Conservation (phyloP, 2,888 invertebrate genomes). For the Aromia moschata region DNA sequence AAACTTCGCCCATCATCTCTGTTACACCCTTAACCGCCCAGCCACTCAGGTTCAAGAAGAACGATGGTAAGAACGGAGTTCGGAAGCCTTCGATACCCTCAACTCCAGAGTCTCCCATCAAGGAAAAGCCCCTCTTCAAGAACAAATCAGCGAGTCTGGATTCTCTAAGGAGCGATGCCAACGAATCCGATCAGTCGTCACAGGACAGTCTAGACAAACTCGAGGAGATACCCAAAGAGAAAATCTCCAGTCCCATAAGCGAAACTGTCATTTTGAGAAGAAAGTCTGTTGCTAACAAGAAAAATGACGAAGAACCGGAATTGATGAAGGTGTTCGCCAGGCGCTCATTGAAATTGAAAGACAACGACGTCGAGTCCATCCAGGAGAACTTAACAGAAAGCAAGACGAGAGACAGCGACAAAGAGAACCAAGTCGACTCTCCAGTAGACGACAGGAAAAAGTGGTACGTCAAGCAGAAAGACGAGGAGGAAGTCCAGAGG, state of each 20-base stretch:
- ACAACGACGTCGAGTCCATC: conserved; percentile 70
- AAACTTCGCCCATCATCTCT: conserved; percentile 33
- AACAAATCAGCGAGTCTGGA: conserved; percentile 67
- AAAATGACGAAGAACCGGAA: conserved; percentile 78
- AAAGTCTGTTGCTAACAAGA: conserved; percentile 66
- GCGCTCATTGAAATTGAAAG: conserved; percentile 82
- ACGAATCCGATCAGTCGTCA: conserved; percentile 47
- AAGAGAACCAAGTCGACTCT: conserved; percentile 72
- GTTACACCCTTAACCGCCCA: neutral
- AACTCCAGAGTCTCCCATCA: conserved; percentile 46
- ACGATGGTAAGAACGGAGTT: conserved; percentile 42
- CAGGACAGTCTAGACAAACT: conserved; percentile 54
- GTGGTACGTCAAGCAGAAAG: conserved; percentile 47
- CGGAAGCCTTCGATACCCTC: conserved; percentile 52
- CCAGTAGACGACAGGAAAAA: conserved; percentile 64
- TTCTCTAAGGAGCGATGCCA: conserved; percentile 52
- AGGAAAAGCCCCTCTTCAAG: conserved; percentile 60
- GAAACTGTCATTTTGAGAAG: conserved; percentile 66
- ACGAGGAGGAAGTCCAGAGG: conserved; percentile 27
- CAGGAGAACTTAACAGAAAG: conserved; percentile 65
- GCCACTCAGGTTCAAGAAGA: conserved; percentile 47
- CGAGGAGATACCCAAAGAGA: conserved; percentile 53
- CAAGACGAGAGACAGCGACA: conserved; percentile 76
- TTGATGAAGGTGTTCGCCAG: conserved; percentile 84
- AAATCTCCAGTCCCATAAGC: conserved; percentile 61